These are phyloP conservation scores for Casuarius casuarius DNA, from an alignment of 2,113 vertebrate species.

Conservation along the genomic window DNA sequence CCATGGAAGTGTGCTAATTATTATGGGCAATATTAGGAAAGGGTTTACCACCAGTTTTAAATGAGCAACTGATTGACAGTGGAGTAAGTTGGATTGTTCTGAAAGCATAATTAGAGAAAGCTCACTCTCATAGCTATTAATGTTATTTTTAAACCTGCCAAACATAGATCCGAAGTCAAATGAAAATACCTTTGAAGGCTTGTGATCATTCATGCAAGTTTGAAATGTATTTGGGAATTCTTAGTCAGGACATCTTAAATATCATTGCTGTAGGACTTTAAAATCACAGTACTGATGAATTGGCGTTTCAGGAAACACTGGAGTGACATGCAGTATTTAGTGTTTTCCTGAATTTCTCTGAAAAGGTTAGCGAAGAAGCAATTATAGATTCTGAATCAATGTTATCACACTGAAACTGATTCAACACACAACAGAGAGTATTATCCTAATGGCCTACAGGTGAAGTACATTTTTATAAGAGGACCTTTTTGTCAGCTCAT, in stretches of 20 bases:
- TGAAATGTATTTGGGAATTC: constrained; percentile 23
- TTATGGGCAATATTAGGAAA: not conserved
- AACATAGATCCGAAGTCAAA: constrained; percentile 48
- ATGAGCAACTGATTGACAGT: constrained; percentile 22
- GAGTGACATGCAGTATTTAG: not conserved
- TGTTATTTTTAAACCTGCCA: constrained; percentile 36
- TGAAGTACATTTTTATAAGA: not conserved
- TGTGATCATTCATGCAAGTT: not conserved
- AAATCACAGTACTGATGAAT: not conserved
- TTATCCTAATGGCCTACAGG: not conserved
- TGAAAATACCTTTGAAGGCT: constrained; percentile 27
- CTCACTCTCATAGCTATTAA: constrained; percentile 9
- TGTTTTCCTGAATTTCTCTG: not conserved
- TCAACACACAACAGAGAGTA: not conserved
- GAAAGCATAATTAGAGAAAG: constrained; percentile 42
- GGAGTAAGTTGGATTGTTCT: constrained; percentile 40
- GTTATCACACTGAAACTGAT: not conserved
- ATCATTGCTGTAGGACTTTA: not conserved
- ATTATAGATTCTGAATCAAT: not conserved
- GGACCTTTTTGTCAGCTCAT: not conserved
- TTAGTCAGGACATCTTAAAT: not conserved
- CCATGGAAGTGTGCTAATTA: not conserved
- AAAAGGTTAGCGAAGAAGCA: not conserved
- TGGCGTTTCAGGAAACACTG: not conserved
- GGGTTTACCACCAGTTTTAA: constrained; percentile 12